Evolutionary conservation across 2,797 vertebrate species (phyloP).

Genomic region (Chelon labrosus): DNA sequence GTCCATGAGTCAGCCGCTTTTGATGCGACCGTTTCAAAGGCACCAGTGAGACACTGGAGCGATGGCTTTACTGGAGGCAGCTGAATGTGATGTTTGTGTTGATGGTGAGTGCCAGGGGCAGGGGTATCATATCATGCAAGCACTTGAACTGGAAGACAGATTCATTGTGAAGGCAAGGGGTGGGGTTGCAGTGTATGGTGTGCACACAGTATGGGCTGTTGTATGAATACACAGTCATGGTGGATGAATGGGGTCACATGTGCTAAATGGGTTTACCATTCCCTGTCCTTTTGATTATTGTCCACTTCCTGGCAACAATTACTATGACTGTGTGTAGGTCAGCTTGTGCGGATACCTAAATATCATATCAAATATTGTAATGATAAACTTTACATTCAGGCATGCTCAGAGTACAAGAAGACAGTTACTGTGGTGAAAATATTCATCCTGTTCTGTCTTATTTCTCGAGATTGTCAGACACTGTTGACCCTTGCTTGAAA

Average conservation of each 20-base stretch:
- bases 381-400: slow-evolving; percentile 1
- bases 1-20: slow-evolving; percentile 44
- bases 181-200: slow-evolving; percentile 3
- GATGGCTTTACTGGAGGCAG: slow-evolving; percentile 24
- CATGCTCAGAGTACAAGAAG: not conserved
- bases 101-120: slow-evolving; percentile 24
- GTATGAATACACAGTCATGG: slow-evolving; percentile 38
- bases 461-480: not conserved
- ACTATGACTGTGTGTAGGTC: slow-evolving; percentile 11
- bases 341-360: not conserved
- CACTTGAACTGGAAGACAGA: slow-evolving; percentile 42
- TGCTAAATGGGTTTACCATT: slow-evolving; percentile 21
- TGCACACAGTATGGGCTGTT: slow-evolving; percentile 37
- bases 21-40: slow-evolving; percentile 55
- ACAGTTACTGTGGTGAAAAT: not conserved
- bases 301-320: slow-evolving; percentile 7
- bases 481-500: not conserved
- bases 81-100: slow-evolving; percentile 67
- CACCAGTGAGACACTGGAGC: slow-evolving; percentile 36
- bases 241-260: slow-evolving; percentile 29
- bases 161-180: slow-evolving; percentile 37
- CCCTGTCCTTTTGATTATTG: slow-evolving; percentile 46
- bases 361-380: not conserved
- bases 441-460: not conserved
- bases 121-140: slow-evolving; percentile 47